Percentiles rank a stretch among this genome's conserved stretches.
These are phyloP conservation scores for Himalopsyche tibetana DNA, from an alignment of 2,888 invertebrate genomes.

Conservation along the genomic window DNA sequence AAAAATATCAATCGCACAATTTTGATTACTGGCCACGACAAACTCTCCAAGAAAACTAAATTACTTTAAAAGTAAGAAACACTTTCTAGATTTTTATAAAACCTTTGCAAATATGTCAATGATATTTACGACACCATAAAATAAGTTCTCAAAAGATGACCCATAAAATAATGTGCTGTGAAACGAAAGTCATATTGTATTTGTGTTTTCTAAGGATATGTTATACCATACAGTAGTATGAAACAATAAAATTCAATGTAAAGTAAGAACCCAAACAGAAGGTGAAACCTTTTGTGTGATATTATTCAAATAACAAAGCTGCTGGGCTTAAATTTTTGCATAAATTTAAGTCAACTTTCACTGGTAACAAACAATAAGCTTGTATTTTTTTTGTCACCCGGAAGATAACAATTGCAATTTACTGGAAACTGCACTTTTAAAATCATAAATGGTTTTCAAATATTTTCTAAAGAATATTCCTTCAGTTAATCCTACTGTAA, in stretches of 20 bases:
- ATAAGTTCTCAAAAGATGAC: background rate
- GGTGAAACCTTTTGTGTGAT: conserved; percentile 55
- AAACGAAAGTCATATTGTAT: no score
- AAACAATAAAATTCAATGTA: conserved; percentile 18
- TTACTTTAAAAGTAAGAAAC: background rate
- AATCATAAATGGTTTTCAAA: background rate
- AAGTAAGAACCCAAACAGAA: conserved; percentile 59
- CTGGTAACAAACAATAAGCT: conserved; percentile 17
- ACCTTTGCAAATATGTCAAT: conserved; percentile 3
- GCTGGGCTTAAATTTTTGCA: conserved; percentile 49
- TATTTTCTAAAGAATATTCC: background rate
- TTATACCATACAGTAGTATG: background rate
- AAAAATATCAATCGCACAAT: no score
- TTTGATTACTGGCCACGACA: no score
- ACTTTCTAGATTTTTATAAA: background rate
- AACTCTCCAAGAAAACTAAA: background rate
- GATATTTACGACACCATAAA: background rate
- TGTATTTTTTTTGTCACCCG: background rate
- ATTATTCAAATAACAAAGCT: background rate
- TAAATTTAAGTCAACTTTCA: conserved; percentile 55
- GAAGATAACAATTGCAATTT: background rate
- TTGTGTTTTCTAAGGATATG: background rate
- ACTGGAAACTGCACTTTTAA: background rate
- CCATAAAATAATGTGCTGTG: background rate
- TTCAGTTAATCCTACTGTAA: background rate